phyloP scores from a whole-genome alignment of 2,888 invertebrate genomes.

The Schizaphis graminum region DNA sequence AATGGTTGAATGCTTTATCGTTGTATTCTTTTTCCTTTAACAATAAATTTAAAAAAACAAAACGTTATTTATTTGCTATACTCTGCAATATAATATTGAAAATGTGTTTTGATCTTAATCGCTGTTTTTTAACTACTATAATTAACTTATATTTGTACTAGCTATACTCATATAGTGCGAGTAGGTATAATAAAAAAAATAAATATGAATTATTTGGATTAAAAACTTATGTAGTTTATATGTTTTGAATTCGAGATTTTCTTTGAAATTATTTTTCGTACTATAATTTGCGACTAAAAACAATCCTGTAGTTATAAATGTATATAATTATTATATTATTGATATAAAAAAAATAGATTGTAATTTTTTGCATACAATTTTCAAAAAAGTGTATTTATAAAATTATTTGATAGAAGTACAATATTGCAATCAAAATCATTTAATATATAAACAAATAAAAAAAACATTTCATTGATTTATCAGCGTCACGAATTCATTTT shows the following conservation, averaged over 20 bases:
- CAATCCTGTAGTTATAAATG: too few species aligned
- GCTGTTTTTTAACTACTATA: too few species aligned
- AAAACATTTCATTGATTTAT: not conserved
- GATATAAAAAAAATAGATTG: not conserved
- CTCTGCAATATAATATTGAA: not conserved
- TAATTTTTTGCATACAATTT: not conserved
- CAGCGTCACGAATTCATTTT: not conserved
- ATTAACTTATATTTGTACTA: too few species aligned
- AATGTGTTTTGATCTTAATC: not conserved
- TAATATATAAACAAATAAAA: too few species aligned
- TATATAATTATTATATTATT: not conserved
- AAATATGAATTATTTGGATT: not conserved
- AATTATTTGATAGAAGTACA: not conserved
- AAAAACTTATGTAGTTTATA: not conserved
- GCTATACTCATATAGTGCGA: not conserved
- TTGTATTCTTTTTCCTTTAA: not conserved
- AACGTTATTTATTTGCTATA: too few species aligned
- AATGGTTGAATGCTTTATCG: too few species aligned
- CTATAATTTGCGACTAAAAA: not conserved
- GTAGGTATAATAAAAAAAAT: not conserved
- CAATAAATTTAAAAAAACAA: not conserved
- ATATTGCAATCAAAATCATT: not conserved
- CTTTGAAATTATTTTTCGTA: not conserved
- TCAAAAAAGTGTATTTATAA: not conserved
- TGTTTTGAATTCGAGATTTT: not conserved